These are phyloP conservation scores for Puffinus mauretanicus DNA, from an alignment of 2,113 vertebrate genomes.

Conservation along the genomic window DNA sequence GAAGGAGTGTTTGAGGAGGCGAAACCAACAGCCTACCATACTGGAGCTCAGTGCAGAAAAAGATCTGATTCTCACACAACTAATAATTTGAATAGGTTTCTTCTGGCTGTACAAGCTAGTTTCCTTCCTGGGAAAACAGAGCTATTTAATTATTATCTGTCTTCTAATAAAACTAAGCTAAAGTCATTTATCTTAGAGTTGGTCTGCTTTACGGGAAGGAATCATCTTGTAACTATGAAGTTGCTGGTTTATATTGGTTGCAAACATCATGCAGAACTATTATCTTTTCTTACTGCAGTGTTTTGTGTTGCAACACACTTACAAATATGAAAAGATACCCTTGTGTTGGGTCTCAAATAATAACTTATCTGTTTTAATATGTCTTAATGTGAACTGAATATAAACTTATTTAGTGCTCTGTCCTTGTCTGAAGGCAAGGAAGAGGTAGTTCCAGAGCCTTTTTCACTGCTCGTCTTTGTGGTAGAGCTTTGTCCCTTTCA, in stretches of 20 bases:
- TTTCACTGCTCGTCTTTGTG: not conserved
- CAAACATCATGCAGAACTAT: not conserved
- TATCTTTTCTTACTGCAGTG: not conserved
- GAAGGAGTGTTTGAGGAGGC: conserved; percentile 58
- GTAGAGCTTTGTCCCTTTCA: not conserved
- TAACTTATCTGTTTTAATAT: not conserved
- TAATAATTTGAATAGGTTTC: conserved; percentile 8
- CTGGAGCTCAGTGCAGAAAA: conserved; percentile 52
- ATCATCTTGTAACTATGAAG: not conserved
- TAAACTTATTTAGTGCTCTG: not conserved
- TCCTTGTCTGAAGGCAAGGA: not conserved
- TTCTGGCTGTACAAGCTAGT: not conserved
- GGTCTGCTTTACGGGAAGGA: not conserved
- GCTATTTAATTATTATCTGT: not conserved
- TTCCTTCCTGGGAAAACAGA: not conserved
- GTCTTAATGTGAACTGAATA: not conserved
- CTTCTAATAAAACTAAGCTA: not conserved
- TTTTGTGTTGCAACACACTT: not conserved
- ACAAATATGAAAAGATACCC: not conserved
- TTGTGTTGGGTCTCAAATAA: not conserved
- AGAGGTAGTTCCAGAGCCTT: not conserved
- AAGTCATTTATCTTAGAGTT: not conserved
- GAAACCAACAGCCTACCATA: conserved; percentile 49
- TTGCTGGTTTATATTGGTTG: not conserved
- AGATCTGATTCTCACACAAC: conserved; percentile 22